A percentile compares a stretch with the other conserved stretches of the same genome.
These are phyloP conservation scores for Drosophila sordidula DNA, from an alignment of 2,888 invertebrate genomes.

Conservation along the genomic window DNA sequence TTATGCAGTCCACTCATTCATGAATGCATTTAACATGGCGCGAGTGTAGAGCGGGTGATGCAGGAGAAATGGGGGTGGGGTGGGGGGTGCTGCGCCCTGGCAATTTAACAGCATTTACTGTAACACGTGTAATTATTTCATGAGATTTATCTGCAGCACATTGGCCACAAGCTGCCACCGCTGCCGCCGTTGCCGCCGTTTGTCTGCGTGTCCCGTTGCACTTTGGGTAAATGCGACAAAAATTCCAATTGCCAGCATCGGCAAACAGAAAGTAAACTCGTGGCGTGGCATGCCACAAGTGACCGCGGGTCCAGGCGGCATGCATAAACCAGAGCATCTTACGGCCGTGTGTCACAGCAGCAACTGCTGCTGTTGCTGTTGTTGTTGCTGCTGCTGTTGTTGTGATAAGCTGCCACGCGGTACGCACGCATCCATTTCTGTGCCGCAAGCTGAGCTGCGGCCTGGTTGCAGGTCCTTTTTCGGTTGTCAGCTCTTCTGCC, in stretches of 20 bases:
- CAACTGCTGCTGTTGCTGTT: not conserved
- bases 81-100: slow-evolving; percentile 18
- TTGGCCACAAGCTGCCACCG: slow-evolving; percentile 67
- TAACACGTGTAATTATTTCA: slow-evolving; percentile 85
- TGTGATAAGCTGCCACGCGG: slow-evolving; percentile 76
- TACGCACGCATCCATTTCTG: slow-evolving; percentile 50
- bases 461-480: slow-evolving; percentile 11
- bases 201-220: slow-evolving; percentile 56
- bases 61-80: not conserved
- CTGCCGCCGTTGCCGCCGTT: slow-evolving; percentile 17
- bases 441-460: slow-evolving; percentile 24
- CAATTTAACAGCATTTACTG: slow-evolving; percentile 83
- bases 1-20: slow-evolving; percentile 76
- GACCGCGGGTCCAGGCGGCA: slow-evolving; percentile 63
- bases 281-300: slow-evolving; percentile 75
- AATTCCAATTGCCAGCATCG: slow-evolving; percentile 81
- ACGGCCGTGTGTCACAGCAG: slow-evolving; percentile 27
- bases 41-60: slow-evolving; percentile 4
- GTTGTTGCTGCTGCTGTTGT: slow-evolving; percentile 11
- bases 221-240: slow-evolving; percentile 84
- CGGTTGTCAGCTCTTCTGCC: slow-evolving; percentile 18
- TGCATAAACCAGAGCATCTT: slow-evolving; percentile 73
- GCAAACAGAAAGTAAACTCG: slow-evolving; percentile 60
- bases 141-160: slow-evolving; percentile 84
- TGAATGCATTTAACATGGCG: slow-evolving; percentile 77